phyloP scores from a whole-genome alignment of 2,797 vertebrate genomes.

The Enteromius anoplus region DNA sequence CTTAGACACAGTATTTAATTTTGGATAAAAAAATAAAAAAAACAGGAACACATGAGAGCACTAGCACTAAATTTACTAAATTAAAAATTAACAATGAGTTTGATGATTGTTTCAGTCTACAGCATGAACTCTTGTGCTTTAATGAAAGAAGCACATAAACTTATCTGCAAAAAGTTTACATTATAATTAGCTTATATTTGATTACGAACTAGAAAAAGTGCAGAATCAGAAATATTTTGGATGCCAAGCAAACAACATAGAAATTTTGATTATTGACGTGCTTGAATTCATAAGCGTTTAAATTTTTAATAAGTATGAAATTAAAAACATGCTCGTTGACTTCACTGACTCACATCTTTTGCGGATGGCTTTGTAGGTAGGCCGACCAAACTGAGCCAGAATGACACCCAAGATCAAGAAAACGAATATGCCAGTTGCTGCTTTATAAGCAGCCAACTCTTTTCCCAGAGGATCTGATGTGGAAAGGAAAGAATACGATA shows the following conservation, averaged over 20 bases:
- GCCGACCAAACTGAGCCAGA: slow-evolving; percentile 66
- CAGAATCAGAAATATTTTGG: neutral
- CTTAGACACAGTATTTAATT: neutral
- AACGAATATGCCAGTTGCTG: slow-evolving; percentile 65
- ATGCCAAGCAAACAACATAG: neutral
- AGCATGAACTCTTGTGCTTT: neutral
- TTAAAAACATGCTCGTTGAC: neutral
- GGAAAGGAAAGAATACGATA: neutral
- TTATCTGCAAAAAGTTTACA: neutral
- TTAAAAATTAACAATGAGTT: neutral
- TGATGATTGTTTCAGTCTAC: neutral
- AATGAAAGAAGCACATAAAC: neutral
- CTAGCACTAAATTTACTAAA: neutral
- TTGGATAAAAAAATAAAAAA: neutral
- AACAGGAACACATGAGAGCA: neutral
- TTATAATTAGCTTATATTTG: neutral
- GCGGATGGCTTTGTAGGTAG: slow-evolving; percentile 65
- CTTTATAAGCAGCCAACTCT: slow-evolving; percentile 68
- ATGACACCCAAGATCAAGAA: slow-evolving; percentile 65
- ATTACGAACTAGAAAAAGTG: neutral
- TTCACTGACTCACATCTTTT: slow-evolving; percentile 70
- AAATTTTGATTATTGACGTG: neutral
- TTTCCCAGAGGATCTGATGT: neutral
- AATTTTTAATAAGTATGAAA: neutral
- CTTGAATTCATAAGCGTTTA: neutral